Conservation (phyloP, 2,113 vertebrate genomes). For the Muntiacus reevesi region DNA sequence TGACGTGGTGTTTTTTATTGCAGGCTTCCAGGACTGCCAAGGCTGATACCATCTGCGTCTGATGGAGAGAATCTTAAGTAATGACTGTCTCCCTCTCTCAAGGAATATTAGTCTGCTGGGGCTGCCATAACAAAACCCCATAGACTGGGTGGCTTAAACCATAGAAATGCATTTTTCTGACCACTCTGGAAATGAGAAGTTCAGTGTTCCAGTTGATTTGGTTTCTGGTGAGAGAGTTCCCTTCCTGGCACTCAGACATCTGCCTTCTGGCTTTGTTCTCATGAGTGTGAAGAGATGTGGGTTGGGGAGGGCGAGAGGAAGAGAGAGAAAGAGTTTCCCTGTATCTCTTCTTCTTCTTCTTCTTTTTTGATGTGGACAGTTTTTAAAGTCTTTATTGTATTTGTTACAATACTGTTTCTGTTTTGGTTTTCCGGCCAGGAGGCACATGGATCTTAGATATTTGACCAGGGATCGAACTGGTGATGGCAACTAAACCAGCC, state of each 20-base stretch:
- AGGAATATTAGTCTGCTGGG: background rate
- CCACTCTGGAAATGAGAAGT: background rate
- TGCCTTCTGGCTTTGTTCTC: background rate
- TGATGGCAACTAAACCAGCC: background rate
- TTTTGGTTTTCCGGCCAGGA: background rate
- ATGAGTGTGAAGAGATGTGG: background rate
- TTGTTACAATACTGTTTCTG: background rate
- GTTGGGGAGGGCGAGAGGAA: accelerated
- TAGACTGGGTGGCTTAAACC: background rate
- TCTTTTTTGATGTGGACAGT: background rate
- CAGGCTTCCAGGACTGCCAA: background rate
- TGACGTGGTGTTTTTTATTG: background rate
- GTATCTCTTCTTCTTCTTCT: background rate
- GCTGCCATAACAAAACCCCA: background rate
- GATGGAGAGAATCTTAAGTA: background rate
- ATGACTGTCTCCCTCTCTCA: background rate
- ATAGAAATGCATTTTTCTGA: background rate
- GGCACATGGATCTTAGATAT: background rate
- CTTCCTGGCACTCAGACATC: background rate
- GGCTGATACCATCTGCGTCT: background rate
- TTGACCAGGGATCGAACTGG: background rate
- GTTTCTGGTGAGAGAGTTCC: background rate
- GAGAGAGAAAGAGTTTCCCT: background rate
- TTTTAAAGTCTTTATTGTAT: background rate
- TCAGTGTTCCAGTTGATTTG: background rate